Percentiles rank a stretch among this genome's conserved stretches.
Conservation (phyloP, 2,113 vertebrate genomes). For the Macaca mulatta region DNA sequence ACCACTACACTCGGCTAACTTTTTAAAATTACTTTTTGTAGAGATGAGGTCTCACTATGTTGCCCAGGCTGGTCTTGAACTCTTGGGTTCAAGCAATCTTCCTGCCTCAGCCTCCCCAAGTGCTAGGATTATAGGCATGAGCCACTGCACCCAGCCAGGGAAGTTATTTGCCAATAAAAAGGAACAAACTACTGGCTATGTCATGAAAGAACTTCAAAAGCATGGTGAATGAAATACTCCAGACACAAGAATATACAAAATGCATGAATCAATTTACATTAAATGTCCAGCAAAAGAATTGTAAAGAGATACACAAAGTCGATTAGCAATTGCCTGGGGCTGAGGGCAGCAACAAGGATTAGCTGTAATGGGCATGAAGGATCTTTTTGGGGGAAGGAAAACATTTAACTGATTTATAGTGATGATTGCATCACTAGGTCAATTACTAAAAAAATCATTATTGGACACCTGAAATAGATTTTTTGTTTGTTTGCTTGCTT, state of each 20-base stretch:
- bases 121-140: too few relatives aligned
- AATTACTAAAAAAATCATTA: not conserved
- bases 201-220: not conserved
- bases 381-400: not conserved
- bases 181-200: not conserved
- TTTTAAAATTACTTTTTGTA: too few relatives aligned
- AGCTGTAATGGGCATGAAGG: not conserved
- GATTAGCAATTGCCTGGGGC: not conserved
- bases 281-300: not conserved
- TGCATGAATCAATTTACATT: not conserved
- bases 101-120: too few relatives aligned
- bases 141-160: too few relatives aligned
- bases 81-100: too few relatives aligned
- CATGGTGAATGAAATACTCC: not conserved
- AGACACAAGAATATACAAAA: not conserved
- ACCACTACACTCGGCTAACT: too few relatives aligned
- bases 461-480: not conserved
- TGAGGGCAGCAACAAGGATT: not conserved
- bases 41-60: too few relatives aligned
- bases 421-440: not conserved
- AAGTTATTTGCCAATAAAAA: conserved; percentile 6
- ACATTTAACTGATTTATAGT: not conserved
- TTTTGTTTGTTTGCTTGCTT: too few relatives aligned
- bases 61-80: too few relatives aligned
- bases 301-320: not conserved